Evolutionary conservation across 2,888 invertebrate species (phyloP).

Genomic region (Chrysina gloriosa): DNA sequence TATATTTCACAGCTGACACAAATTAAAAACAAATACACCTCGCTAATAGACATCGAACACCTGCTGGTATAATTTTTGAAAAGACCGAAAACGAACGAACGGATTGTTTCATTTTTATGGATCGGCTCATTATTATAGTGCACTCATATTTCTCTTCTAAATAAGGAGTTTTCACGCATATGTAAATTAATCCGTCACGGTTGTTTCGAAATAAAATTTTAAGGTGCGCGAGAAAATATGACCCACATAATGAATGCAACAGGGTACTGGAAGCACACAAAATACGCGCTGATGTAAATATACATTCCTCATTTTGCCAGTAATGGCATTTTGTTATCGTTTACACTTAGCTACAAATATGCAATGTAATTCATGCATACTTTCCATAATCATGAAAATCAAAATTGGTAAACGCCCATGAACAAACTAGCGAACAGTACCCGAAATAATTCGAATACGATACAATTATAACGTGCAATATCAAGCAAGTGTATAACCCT

Average conservation of each 20-base stretch:
- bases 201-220: conserved; percentile 28
- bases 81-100: neutral
- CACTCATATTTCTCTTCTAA: conserved; percentile 18
- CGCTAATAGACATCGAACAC: too few species aligned
- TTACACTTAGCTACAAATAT: too few species aligned
- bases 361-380: too few species aligned
- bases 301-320: neutral
- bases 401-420: too few species aligned
- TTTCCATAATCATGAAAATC: too few species aligned
- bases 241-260: conserved; percentile 8
- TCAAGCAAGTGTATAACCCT: too few species aligned
- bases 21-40: too few species aligned
- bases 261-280: neutral
- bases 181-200: conserved; percentile 15
- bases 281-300: neutral
- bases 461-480: too few species aligned
- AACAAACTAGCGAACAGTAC: too few species aligned
- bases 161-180: conserved; percentile 11
- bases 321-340: neutral
- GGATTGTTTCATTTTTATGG: neutral
- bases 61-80: neutral
- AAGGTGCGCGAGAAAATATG: conserved; percentile 23
- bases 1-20: too few species aligned
- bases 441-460: too few species aligned
- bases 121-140: neutral